Percentiles rank a stretch among this genome's conserved stretches.
Evolutionary conservation across 2,888 invertebrate genomes (phyloP).

Genomic region (Allolobophora icterica): DNA sequence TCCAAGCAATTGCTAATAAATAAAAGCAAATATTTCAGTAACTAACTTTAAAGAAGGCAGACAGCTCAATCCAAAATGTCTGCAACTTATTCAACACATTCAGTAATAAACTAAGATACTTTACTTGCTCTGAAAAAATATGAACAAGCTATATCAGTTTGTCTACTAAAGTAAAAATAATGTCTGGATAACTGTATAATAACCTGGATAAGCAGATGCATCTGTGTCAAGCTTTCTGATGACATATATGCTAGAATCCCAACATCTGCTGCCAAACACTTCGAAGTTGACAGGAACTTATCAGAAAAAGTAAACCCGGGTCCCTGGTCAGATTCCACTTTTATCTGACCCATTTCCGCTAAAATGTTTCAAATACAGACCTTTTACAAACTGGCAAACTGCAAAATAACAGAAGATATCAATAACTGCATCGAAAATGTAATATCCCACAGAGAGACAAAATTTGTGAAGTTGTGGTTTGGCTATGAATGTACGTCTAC

Average conservation of each 20-base stretch:
- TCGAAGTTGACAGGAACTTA: slow-evolving; percentile 18
- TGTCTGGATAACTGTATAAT: background rate
- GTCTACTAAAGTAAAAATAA: background rate
- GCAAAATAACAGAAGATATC: background rate
- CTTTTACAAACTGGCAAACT: background rate
- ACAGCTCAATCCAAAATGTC: background rate
- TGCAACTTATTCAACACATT: background rate
- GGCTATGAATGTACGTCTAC: background rate
- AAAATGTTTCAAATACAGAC: background rate
- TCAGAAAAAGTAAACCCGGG: background rate
- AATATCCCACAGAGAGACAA: background rate
- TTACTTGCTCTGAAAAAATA: background rate
- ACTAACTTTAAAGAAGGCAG: background rate
- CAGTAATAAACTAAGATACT: background rate
- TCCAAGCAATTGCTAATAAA: background rate
- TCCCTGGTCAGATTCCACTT: slow-evolving; percentile 19
- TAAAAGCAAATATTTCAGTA: background rate
- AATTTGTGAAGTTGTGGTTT: background rate
- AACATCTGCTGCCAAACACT: background rate
- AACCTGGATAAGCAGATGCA: slow-evolving; percentile 28
- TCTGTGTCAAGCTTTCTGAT: slow-evolving; percentile 22
- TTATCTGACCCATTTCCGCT: slow-evolving; percentile 25
- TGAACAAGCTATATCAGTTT: background rate
- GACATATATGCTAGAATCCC: background rate
- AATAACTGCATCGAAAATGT: background rate